Conservation (phyloP, 2,113 vertebrate genomes). For the Struthio camelus region DNA sequence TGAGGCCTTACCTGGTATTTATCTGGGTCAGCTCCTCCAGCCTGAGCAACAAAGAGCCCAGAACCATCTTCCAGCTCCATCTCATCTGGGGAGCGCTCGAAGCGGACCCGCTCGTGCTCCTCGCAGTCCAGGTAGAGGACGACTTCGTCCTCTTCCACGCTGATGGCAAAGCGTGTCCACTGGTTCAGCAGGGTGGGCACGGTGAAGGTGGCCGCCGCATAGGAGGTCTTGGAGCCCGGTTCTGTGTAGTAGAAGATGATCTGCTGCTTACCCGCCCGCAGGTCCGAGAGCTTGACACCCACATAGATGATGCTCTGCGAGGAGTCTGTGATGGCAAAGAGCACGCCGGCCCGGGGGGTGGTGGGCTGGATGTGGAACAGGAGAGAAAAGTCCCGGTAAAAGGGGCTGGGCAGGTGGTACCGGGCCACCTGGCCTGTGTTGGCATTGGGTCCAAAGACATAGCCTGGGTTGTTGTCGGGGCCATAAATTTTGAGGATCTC, state of each 20-base stretch:
- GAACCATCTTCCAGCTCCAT: constrained; percentile 87
- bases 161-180: constrained; percentile 89
- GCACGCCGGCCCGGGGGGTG: constrained; percentile 73
- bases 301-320: constrained; percentile 82
- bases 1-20: constrained; percentile 85
- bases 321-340: constrained; percentile 88
- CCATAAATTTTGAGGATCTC: constrained; percentile 78
- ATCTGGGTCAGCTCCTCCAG: constrained; percentile 85
- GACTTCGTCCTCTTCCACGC: constrained; percentile 80
- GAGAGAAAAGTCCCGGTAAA: constrained; percentile 89
- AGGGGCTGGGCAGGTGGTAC: constrained; percentile 83
- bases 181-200: constrained; percentile 79
- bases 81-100: constrained; percentile 80
- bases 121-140: constrained; percentile 88
- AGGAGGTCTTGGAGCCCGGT: constrained; percentile 75
- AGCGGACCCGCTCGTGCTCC: constrained; percentile 70
- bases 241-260: constrained; percentile 90
- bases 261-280: constrained; percentile 73
- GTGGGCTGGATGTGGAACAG: constrained; percentile 86
- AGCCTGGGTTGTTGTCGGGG: constrained; percentile 77
- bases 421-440: constrained; percentile 86
- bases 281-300: constrained; percentile 85
- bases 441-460: constrained; percentile 80
- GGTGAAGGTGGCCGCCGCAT: constrained; percentile 81
- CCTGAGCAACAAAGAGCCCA: constrained; percentile 90